A percentile compares a stretch with the other conserved stretches of the same genome.
Evolutionary conservation across 1,140 invertebrate genomes (phyloP).

Genomic region (Eubasilissa regina): DNA sequence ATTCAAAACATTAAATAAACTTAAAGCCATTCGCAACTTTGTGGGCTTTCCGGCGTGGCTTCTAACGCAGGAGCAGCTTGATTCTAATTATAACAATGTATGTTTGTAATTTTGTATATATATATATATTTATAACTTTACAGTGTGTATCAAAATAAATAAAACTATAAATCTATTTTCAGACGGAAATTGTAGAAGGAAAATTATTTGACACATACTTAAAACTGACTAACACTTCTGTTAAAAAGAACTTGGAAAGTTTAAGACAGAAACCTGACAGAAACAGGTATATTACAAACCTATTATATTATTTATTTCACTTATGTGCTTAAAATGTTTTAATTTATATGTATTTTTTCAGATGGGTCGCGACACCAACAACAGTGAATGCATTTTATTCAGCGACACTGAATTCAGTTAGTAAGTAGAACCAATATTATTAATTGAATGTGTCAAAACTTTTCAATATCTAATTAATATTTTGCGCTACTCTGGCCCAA

Average conservation of each 20-base stretch:
- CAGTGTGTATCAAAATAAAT: background rate
- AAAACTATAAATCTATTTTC: constrained; percentile 47
- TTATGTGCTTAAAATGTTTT: background rate
- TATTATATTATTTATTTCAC: background rate
- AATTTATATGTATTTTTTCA: constrained; percentile 63
- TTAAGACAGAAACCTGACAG: constrained; percentile 77
- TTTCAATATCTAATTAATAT: no score
- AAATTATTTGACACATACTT: constrained; percentile 76
- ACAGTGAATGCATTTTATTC: constrained; percentile 88
- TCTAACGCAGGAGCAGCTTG: constrained; percentile 70
- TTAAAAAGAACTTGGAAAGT: constrained; percentile 75
- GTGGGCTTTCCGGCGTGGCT: constrained; percentile 85
- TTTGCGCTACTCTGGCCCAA: no score
- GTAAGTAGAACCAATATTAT: constrained; percentile 73
- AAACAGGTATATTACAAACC: constrained; percentile 69
- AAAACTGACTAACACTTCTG: constrained; percentile 73
- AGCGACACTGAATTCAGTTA: constrained; percentile 85
- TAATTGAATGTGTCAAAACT: background rate
- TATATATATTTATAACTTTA: constrained; percentile 4
- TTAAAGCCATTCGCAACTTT: constrained; percentile 79
- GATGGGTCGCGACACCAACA: constrained; percentile 79
- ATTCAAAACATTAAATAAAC: constrained; percentile 75
- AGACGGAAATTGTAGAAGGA: constrained; percentile 77
- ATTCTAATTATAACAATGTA: constrained; percentile 76
- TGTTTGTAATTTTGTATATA: constrained; percentile 42